phyloP scores from a whole-genome alignment of 2,797 vertebrate genomes.

The Menidia menidia region DNA sequence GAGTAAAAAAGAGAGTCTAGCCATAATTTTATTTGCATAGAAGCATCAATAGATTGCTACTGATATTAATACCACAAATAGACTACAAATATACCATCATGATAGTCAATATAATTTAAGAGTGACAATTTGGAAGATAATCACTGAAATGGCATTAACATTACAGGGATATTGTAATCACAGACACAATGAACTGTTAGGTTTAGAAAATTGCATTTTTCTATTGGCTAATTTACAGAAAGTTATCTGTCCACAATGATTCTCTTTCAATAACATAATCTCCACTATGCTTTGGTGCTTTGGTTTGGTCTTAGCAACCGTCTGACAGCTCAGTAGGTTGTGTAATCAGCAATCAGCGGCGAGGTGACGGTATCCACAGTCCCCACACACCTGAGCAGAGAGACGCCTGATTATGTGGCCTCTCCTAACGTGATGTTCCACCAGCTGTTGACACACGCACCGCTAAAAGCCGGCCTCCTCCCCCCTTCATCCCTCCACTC shows the following conservation, averaged over 20 bases:
- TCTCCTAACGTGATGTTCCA: constrained; percentile 63
- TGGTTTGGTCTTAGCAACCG: constrained; percentile 55
- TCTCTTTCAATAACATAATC: constrained; percentile 2
- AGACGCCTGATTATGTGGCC: constrained; percentile 67
- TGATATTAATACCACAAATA: neutral
- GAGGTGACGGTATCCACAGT: constrained; percentile 45
- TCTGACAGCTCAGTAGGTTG: constrained; percentile 67
- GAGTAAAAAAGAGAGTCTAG: neutral
- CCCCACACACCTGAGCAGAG: constrained; percentile 68
- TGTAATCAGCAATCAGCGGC: constrained; percentile 67
- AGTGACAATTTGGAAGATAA: neutral
- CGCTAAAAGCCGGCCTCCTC: constrained; percentile 62
- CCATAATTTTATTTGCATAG: neutral
- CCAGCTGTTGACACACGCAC: constrained; percentile 65
- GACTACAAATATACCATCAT: neutral
- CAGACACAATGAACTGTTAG: neutral
- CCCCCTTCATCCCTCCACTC: constrained; percentile 24
- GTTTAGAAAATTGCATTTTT: neutral
- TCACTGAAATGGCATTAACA: neutral
- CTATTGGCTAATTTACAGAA: neutral
- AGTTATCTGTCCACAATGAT: neutral
- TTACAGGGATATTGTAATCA: neutral
- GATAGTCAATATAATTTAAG: neutral
- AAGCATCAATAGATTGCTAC: neutral
- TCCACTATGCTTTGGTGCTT: constrained; percentile 11